Base-by-base conservation (phyloP, 2,888 invertebrate species). In the Tiphia femorata region DNA sequence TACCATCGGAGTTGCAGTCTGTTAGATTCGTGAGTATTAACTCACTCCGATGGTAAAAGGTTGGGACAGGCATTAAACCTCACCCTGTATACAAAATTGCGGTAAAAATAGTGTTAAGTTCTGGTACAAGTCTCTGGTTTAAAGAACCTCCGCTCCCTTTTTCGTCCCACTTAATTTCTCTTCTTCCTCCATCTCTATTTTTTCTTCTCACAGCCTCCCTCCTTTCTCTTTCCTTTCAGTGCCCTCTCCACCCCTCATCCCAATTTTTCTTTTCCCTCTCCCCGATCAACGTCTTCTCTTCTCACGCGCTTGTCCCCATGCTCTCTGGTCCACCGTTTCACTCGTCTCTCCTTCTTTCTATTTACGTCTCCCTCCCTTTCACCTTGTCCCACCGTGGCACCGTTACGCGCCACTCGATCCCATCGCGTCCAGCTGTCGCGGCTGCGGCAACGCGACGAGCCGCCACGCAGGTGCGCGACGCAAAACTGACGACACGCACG, bases 371-470 rank as follows among this genome's bases (percentile, higher is more conserved):
- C n/a, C n/a, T n/a, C n/a, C n/a, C n/a, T n/a, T n/a, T n/a, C n/a
- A n/a, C n/a, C n/a, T n/a, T n/a, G n/a, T n/a, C n/a, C n/a, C n/a
- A n/a, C n/a, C 56, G 56, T 35, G 57, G 55, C 62, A 76, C 76
- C 76, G 76, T 76, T 76, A 76, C 51, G 37, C 54, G 61, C 53
- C 60, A 68, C 66, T 70, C 70, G 70, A 72, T 70, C 64, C 62
- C 70, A 67, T 75, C 70, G 64, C 67, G 62, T 67, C 66, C 71
- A 67, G 72, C 67, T 75, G 69, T 64, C 62, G 40, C 58, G 33
- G 57, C 57, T 64, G 57, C 37, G 37, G n/a, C n/a, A n/a, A 25
- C 25, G 25, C 25, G 25, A n/a, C n/a, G n/a, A n/a, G n/a, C n/a
- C n/a, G n/a, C n/a, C n/a, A n/a, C 43, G 33, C 67, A 67, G 64